Base-by-base conservation (phyloP, 2,797 vertebrate genomes). In the Paratrypauchen microcephalus region DNA sequence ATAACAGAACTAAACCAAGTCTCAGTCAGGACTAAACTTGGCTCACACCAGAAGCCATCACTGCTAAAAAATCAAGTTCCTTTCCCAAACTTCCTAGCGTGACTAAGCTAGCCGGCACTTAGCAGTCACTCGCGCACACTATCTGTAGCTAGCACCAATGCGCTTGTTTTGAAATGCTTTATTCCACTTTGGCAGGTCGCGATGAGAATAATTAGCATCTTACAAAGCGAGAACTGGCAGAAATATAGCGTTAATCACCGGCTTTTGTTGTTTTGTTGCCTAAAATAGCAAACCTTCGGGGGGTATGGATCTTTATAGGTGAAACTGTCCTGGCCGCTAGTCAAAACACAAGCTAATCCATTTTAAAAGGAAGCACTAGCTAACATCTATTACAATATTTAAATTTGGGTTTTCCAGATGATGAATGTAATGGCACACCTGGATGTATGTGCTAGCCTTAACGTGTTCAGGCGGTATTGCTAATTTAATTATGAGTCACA, bases 201-300 rank as follows among this genome's bases (percentile, higher is more conserved):
- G 74, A 81, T 67, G 69, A 66, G 75, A 82, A 76, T 90, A 89
- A 93, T 92, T 90, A 87, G 78, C 71, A 67, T 71, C 85, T 71
- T 75, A 85, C 80, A 89, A 91, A 86, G 79, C 71, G 70, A 86
- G 89, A 92, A 88, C 88, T 90, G 89, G 87, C 90, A 92, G 88
- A 87, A 90, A 90, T 85, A 78, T 86, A 78, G 76, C 82, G 90
- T 92, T 92, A 92, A 92, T 92, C 90, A 90, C 80, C 84, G 28
- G 86, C 85, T 89, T 91, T 89, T 90, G 83, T 90, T 1, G 58
- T 60, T 36, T 86, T 59, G 36, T 71, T 68, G 75, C 84, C 84
- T 62, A 72, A 91, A 92, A 92, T 91, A 91, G 87, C 76, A 86
- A 57, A 76, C 62, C 65, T 78, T 77, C 78, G 80, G 80, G 78